Evolutionary conservation across 2,113 vertebrate species (phyloP).

Genomic region (Agelaius phoeniceus): DNA sequence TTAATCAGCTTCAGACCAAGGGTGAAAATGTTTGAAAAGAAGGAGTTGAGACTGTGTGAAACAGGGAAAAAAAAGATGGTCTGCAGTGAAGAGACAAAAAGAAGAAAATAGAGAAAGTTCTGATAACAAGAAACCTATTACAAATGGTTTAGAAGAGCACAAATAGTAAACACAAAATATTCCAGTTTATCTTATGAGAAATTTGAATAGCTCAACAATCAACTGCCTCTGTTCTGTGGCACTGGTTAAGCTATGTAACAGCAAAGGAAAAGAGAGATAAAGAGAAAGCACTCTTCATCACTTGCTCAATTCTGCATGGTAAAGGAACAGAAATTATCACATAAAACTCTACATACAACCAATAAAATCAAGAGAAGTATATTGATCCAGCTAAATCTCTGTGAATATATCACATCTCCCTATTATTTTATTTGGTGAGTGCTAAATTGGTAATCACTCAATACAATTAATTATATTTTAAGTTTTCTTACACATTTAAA

Average conservation of each 20-base stretch:
- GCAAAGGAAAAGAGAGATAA: not conserved
- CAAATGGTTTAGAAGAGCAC: not conserved
- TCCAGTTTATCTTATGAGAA: not conserved
- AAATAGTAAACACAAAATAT: not conserved
- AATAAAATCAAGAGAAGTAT: not conserved
- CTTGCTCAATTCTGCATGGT: not conserved
- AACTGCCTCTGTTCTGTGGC: not conserved
- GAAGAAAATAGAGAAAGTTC: not conserved
- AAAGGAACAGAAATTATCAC: not conserved
- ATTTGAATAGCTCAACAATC: not conserved
- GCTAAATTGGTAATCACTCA: not conserved
- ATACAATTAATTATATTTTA: not conserved
- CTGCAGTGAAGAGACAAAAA: not conserved
- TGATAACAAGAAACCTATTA: not conserved
- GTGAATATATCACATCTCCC: not conserved
- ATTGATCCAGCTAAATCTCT: not conserved
- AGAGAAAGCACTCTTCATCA: not conserved
- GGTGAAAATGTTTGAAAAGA: not conserved
- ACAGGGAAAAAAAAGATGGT: rapidly evolving
- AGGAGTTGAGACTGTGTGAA: not conserved
- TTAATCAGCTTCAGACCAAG: not conserved
- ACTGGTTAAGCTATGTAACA: not conserved
- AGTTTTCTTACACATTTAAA: not conserved
- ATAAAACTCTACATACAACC: not conserved
- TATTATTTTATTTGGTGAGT: not conserved